These are phyloP conservation scores for Ovibos moschatus DNA, from an alignment of 2,113 vertebrate species.

Conservation along the genomic window DNA sequence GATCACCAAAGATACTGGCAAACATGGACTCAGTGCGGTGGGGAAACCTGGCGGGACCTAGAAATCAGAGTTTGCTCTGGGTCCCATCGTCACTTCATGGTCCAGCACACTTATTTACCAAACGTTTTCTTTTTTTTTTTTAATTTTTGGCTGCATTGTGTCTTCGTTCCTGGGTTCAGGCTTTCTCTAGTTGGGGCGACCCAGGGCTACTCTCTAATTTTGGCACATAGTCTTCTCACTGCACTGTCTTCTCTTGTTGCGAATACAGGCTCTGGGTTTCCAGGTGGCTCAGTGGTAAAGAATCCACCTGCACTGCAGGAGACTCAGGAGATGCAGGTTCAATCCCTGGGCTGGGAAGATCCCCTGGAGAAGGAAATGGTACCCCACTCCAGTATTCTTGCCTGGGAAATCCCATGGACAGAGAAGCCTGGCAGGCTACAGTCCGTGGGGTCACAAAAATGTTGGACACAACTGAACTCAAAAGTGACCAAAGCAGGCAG, in stretches of 20 bases:
- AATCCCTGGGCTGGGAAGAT: background rate
- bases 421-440: background rate
- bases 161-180: background rate
- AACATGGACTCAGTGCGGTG: background rate
- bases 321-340: background rate
- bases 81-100: background rate
- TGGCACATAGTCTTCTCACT: background rate
- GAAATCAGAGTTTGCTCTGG: background rate
- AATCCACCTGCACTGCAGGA: background rate
- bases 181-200: accelerated
- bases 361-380: background rate
- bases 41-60: background rate
- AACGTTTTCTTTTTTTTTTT: background rate
- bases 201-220: background rate
- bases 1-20: background rate
- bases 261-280: background rate
- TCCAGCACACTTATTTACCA: background rate
- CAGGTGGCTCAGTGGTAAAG: background rate
- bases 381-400: background rate
- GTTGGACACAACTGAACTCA: background rate
- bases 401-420: background rate
- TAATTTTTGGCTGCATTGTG: background rate
- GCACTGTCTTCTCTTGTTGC: background rate
- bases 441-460: background rate
- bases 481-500: background rate